phyloP scores from a whole-genome alignment of 2,113 vertebrate genomes.

The Aramus guarauna region DNA sequence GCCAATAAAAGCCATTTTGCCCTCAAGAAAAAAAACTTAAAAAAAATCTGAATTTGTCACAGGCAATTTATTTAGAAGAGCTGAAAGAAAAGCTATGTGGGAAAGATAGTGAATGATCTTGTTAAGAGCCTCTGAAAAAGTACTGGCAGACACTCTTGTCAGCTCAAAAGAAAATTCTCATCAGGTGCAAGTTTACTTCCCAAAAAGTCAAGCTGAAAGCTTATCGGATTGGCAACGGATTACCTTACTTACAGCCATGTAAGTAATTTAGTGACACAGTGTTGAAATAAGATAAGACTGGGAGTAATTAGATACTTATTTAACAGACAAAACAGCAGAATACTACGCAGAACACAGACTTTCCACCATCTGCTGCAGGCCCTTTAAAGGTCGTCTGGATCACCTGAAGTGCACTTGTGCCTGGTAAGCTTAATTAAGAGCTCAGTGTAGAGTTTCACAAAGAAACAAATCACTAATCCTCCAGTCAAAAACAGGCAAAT shows the following conservation, averaged over 20 bases:
- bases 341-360: neutral
- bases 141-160: neutral
- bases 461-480: slow-evolving; percentile 29
- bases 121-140: slow-evolving; percentile 18
- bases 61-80: neutral
- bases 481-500: slow-evolving; percentile 33
- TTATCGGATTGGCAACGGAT: slow-evolving; percentile 64
- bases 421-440: slow-evolving; percentile 58
- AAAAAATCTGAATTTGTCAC: neutral
- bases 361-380: slow-evolving; percentile 59
- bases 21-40: neutral
- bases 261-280: slow-evolving; percentile 66
- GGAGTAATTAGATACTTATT: slow-evolving; percentile 71
- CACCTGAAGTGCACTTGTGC: slow-evolving; percentile 65
- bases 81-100: neutral
- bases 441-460: slow-evolving; percentile 27
- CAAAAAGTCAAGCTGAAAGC: slow-evolving; percentile 54
- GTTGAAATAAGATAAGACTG: slow-evolving; percentile 69
- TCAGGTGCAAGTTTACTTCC: slow-evolving; percentile 40
- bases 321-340: slow-evolving; percentile 67
- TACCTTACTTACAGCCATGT: slow-evolving; percentile 58
- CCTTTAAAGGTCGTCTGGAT: slow-evolving; percentile 67
- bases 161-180: slow-evolving; percentile 7
- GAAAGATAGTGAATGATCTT: neutral
- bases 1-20: neutral